Evolutionary conservation across 2,888 invertebrate species (phyloP), one percentile per base, ranked within the genome.

Genomic region (Lissonota sp.): DNA sequence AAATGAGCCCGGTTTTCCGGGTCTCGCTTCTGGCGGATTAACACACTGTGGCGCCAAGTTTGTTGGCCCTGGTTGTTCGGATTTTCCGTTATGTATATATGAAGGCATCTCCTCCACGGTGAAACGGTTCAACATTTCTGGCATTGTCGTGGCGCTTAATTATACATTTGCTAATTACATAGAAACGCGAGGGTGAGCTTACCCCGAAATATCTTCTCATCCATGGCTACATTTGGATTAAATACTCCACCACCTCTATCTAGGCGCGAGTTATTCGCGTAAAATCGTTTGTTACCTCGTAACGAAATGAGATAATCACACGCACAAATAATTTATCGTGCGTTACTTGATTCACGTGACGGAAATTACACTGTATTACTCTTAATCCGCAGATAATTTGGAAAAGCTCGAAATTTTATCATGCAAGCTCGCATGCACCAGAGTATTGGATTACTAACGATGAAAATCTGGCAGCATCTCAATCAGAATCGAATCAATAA

Each of bases 111-210:
- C 39, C 51, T 12, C 12, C 7, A 46, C n/a, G 1, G 39, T 7
- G 8, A 12, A 64, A 64, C 5, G 40, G 42, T 26, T 46, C 39
- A 46, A 60, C 42, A 8, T 16, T 4, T n/a, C n/a, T 44, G 39
- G 37, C n/a, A 55, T 55, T 64, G 46, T 55, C 64, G 46, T n/a
- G 39, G 39, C 44, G 10, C 57, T 10, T 64, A 49, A 73, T 73
- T 73, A 58, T 12, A 57, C 10, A 39, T n/a, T 53, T n/a, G 37
- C 64, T 73, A 73, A 57, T 73, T 49, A 40, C 55, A 44, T 40
- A 39, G 39, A 49, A 64, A 57, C 57, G 39, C 14, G 8, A 12
- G 5, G 39, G 6, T 16, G 69, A 51, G 39, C 40, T 51, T n/a
- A 53, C 14, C 26, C 26, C 14, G 8, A 26, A 51, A 71, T 60